Conservation (phyloP, 2,113 vertebrate species). For the Erythrocebus patas region DNA sequence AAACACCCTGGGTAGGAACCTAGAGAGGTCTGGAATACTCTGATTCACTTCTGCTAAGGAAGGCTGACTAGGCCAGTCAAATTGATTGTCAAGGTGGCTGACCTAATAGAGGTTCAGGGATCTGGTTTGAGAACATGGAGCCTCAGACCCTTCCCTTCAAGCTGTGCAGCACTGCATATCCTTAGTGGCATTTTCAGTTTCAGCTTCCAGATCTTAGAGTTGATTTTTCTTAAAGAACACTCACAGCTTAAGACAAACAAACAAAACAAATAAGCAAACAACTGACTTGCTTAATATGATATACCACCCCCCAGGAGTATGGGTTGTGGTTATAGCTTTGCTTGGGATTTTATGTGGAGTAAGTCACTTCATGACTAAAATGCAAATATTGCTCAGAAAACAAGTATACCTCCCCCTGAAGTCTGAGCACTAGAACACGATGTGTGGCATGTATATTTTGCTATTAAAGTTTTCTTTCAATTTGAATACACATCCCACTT, state of each 20-base stretch:
- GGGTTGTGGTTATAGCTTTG: background rate
- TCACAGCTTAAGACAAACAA: background rate
- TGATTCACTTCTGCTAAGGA: background rate
- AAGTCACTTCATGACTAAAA: background rate
- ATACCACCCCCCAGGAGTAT: accelerated
- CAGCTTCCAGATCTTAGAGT: background rate
- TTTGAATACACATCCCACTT: background rate
- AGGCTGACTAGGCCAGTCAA: background rate
- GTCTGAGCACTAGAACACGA: background rate
- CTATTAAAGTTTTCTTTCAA: background rate
- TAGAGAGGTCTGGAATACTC: background rate
- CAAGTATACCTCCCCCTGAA: background rate
- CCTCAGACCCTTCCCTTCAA: background rate
- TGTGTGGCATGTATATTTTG: background rate
- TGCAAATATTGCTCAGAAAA: background rate
- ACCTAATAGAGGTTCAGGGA: background rate
- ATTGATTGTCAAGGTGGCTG: background rate
- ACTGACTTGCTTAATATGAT: background rate
- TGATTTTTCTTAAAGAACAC: background rate
- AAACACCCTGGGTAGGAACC: background rate
- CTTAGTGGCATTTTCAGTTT: background rate
- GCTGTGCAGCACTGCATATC: background rate
- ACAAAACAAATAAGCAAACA: background rate
- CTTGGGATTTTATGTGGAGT: background rate
- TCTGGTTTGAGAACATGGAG: background rate